Conservation (phyloP, 2,888 invertebrate species). For the Dione juno region DNA sequence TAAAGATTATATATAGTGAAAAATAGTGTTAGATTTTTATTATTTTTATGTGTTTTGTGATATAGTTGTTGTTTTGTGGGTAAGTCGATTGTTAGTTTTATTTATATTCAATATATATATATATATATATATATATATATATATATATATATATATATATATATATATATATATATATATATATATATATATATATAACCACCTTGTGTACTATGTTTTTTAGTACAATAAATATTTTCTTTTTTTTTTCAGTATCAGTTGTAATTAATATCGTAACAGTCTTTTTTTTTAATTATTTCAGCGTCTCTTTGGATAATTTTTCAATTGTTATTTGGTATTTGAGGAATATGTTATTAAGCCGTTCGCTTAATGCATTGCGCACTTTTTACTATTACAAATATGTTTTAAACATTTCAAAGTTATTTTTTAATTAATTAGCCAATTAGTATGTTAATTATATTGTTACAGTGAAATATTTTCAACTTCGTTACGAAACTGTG, state of each 20-base stretch:
- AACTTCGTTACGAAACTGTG: background rate
- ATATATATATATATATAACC: too few species aligned
- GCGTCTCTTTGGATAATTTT: too few species aligned
- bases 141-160: too few species aligned
- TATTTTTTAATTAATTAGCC: background rate
- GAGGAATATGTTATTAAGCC: too few species aligned
- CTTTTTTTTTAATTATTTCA: background rate
- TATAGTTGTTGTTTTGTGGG: background rate
- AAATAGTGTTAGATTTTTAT: background rate
- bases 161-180: too few species aligned
- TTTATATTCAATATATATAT: background rate
- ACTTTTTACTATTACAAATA: background rate
- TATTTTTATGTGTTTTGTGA: constrained; percentile 16
- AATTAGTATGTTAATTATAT: constrained; percentile 5
- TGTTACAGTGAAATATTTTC: background rate
- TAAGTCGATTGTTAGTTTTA: background rate
- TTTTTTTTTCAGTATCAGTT: too few species aligned
- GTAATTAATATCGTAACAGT: too few species aligned
- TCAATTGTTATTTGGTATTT: too few species aligned
- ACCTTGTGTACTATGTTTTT: too few species aligned
- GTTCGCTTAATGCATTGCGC: background rate
- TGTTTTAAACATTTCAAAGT: background rate
- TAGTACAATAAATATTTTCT: too few species aligned
- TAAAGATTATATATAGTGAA: constrained; percentile 18
- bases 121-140: too few species aligned